Conservation (phyloP, 2,113 vertebrate species). For the Entosphenus tridentatus region DNA sequence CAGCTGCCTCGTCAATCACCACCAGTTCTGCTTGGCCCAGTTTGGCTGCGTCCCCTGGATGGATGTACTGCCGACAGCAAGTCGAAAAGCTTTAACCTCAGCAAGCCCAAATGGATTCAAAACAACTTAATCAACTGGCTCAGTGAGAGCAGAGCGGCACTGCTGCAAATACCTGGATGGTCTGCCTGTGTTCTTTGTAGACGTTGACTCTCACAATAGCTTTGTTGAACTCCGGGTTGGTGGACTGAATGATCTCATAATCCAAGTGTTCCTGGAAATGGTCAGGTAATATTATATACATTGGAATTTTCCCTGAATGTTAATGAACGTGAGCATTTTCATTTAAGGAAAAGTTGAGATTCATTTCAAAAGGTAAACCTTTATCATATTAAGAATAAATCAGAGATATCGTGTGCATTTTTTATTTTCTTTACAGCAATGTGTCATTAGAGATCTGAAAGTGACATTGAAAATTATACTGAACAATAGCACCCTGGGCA, state of each 20-base stretch:
- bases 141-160: neutral
- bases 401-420: no score
- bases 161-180: slow-evolving; percentile 49
- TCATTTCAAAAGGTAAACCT: no score
- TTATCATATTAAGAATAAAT: no score
- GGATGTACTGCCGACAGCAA: slow-evolving; percentile 46
- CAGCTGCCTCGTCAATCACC: slow-evolving; percentile 85
- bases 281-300: no score
- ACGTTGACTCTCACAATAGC: slow-evolving; percentile 85
- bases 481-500: no score
- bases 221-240: slow-evolving; percentile 93
- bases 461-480: no score
- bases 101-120: neutral
- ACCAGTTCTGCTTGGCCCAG: slow-evolving; percentile 84
- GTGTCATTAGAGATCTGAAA: no score
- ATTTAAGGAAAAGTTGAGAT: no score
- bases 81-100: neutral
- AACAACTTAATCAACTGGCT: neutral
- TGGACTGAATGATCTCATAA: slow-evolving; percentile 89
- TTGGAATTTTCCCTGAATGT: no score
- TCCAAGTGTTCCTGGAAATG: slow-evolving; percentile 59
- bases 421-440: no score
- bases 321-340: no score
- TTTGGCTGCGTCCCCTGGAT: slow-evolving; percentile 70
- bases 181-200: slow-evolving; percentile 89